phyloP scores from a whole-genome alignment of 1,140 invertebrate species.

The Platyscapa corneri region DNA sequence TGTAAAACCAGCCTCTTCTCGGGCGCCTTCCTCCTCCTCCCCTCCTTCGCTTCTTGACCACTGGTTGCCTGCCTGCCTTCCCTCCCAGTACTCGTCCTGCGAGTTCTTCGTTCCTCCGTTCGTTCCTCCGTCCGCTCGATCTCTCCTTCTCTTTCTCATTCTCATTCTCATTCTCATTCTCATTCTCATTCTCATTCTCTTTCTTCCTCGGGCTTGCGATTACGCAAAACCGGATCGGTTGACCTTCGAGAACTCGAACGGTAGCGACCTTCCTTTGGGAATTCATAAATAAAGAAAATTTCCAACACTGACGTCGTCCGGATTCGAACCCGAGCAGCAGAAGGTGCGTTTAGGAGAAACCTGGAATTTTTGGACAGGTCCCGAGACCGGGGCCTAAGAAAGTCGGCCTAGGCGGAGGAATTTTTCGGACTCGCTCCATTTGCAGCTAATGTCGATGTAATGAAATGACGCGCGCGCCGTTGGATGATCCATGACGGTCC shows the following conservation, averaged over 20 bases:
- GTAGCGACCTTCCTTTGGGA: constrained; percentile 49
- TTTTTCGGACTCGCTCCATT: background rate
- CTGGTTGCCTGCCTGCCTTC: background rate
- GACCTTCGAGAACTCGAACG: constrained; percentile 53
- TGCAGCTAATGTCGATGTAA: background rate
- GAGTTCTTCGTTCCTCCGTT: constrained; percentile 1
- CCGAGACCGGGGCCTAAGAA: background rate
- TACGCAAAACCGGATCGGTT: constrained; percentile 53
- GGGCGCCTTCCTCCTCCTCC: background rate
- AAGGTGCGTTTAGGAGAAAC: background rate
- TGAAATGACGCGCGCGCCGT: background rate
- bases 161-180: background rate
- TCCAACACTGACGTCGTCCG: background rate
- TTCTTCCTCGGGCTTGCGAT: constrained; percentile 14
- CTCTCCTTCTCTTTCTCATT: background rate
- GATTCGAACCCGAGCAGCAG: background rate
- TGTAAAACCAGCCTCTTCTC: constrained; percentile 28
- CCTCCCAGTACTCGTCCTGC: constrained; percentile 25
- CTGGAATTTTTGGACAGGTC: background rate
- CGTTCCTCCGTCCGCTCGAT: background rate
- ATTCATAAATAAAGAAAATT: constrained; percentile 49
- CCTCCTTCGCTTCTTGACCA: constrained; percentile 6
- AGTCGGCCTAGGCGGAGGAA: background rate
- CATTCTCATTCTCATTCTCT: background rate
- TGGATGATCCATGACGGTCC: background rate